These are phyloP conservation scores for Lathronympha strigana DNA, from an alignment of 2,888 invertebrate species.

Conservation along the genomic window DNA sequence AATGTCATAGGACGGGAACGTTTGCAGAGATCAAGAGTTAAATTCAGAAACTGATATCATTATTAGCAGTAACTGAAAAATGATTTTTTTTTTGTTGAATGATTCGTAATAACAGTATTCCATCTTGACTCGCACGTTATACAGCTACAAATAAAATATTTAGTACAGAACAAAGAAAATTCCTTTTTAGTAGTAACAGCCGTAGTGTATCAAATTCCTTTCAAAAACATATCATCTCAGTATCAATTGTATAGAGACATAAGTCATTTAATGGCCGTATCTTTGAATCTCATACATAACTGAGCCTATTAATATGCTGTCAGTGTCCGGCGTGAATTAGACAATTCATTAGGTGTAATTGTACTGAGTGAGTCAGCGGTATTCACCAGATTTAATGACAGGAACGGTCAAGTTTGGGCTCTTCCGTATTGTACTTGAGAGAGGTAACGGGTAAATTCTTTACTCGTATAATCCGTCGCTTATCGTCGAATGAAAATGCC, in stretches of 20 bases:
- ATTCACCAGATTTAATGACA: slow-evolving; percentile 47
- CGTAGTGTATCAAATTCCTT: slow-evolving; percentile 7
- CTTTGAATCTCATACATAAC: slow-evolving; percentile 50
- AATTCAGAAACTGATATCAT: neutral
- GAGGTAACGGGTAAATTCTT: neutral
- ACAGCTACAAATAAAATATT: slow-evolving; percentile 10
- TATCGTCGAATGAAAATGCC: neutral
- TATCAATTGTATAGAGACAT: slow-evolving; percentile 19
- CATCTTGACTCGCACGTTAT: neutral
- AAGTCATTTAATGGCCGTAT: slow-evolving; percentile 41
- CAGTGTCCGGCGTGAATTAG: slow-evolving; percentile 68
- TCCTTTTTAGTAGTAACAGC: neutral
- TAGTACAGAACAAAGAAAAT: slow-evolving; percentile 1
- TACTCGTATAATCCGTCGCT: no score
- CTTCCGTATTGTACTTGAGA: slow-evolving; percentile 21
- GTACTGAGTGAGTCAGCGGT: slow-evolving; percentile 72
- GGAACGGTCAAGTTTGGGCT: slow-evolving; percentile 47
- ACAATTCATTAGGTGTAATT: slow-evolving; percentile 81
- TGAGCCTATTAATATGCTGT: slow-evolving; percentile 66
- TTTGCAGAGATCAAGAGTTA: neutral
- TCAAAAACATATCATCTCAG: slow-evolving; percentile 8
- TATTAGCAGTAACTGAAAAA: neutral
- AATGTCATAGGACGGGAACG: neutral
- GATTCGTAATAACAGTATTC: neutral
- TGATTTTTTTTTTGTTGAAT: neutral